Evolutionary conservation across 2,113 vertebrate genomes (phyloP).

Genomic region (Pampusana beccarii): DNA sequence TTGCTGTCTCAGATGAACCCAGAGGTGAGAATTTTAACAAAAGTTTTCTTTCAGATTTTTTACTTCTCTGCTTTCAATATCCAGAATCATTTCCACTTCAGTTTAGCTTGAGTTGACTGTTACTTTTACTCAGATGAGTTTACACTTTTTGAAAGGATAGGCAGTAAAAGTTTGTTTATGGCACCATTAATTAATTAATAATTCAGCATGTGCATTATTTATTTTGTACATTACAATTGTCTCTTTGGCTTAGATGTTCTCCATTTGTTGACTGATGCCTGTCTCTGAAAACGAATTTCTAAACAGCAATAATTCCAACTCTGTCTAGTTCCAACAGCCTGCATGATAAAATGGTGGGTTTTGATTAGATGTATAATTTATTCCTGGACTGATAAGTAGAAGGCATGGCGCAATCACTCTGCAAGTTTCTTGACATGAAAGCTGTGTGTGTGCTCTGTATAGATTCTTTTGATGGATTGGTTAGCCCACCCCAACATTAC

Average conservation of each 20-base stretch:
- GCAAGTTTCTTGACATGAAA: not conserved
- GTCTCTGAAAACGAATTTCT: not conserved
- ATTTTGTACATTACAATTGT: not conserved
- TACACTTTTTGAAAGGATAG: not conserved
- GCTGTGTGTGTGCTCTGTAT: rapidly evolving
- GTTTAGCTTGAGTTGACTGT: not conserved
- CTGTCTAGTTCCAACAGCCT: not conserved
- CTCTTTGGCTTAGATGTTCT: not conserved
- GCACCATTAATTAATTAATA: not conserved
- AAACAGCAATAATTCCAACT: not conserved
- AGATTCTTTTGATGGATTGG: not conserved
- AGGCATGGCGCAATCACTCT: not conserved
- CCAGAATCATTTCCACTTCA: not conserved
- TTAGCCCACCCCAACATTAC: not conserved
- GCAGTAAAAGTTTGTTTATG: slow-evolving; percentile 4
- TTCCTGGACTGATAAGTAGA: not conserved
- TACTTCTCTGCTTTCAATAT: not conserved
- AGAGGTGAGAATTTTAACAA: not conserved
- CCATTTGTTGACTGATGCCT: not conserved
- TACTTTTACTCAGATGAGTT: not conserved
- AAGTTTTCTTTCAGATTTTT: not conserved
- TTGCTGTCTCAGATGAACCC: not conserved
- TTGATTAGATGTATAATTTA: not conserved
- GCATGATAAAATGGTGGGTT: not conserved
- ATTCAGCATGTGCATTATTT: not conserved